Evolutionary conservation across 2,113 vertebrate genomes (phyloP).

Genomic region (Ailuropoda melanoleuca): DNA sequence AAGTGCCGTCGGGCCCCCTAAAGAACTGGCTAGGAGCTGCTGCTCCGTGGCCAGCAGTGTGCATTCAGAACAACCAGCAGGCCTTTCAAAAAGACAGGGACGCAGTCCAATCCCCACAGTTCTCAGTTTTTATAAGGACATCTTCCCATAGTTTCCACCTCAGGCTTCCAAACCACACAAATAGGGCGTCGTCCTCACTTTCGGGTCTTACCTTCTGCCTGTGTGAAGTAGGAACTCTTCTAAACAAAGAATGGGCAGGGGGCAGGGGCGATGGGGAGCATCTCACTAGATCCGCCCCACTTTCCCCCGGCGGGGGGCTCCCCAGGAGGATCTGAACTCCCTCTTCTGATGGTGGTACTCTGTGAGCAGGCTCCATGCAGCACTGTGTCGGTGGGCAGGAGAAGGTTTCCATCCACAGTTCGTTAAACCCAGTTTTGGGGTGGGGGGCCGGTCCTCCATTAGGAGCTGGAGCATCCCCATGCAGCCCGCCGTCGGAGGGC

Average conservation of each 20-base stretch:
- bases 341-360: not conserved
- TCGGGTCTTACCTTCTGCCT: not conserved
- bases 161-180: not conserved
- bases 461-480: not conserved
- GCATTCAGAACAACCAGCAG: not conserved
- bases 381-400: not conserved
- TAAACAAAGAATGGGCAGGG: not conserved
- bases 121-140: not conserved
- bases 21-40: not conserved
- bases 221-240: not conserved
- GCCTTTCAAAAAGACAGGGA: not conserved
- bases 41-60: not conserved
- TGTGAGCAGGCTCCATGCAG: rapidly evolving
- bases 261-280: not conserved
- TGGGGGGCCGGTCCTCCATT: not conserved
- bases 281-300: not conserved
- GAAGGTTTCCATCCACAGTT: slow-evolving; percentile 66
- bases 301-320: not conserved
- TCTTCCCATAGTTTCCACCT: not conserved
- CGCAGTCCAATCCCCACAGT: not conserved
- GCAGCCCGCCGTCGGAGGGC: not conserved
- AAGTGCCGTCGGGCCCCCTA: not conserved
- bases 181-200: rapidly evolving
- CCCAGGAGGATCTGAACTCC: not conserved
- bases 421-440: not conserved